phyloP scores from a whole-genome alignment of 2,113 vertebrate species.

The Callospermophilus lateralis region DNA sequence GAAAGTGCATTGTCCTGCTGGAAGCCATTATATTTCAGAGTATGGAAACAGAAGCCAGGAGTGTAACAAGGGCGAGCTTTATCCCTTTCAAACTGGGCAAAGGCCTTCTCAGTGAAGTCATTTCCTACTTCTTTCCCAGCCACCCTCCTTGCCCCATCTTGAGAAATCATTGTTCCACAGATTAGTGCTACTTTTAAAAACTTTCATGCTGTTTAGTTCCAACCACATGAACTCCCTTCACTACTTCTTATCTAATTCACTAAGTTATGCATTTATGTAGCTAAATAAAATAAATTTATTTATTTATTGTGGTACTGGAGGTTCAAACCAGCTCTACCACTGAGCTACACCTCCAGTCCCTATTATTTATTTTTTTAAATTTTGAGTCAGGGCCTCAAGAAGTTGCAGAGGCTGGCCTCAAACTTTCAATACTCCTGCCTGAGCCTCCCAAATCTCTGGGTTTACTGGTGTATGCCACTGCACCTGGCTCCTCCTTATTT shows the following conservation, averaged over 20 bases:
- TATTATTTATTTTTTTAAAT: too few species aligned
- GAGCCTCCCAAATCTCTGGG: too few species aligned
- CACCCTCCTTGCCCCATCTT: conserved; percentile 30
- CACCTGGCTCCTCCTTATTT: neutral
- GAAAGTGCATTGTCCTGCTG: neutral
- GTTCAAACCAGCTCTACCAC: too few species aligned
- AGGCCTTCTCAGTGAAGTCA: conserved; percentile 54
- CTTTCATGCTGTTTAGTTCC: neutral
- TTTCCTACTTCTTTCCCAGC: conserved; percentile 9
- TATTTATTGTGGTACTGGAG: neutral
- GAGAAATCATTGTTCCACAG: conserved; percentile 3
- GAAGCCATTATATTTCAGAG: conserved; percentile 26
- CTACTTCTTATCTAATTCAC: neutral
- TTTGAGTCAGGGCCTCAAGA: too few species aligned
- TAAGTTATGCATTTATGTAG: neutral
- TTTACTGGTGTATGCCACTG: too few species aligned
- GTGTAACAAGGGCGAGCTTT: conserved; percentile 73
- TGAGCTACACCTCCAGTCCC: too few species aligned
- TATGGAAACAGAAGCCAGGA: conserved; percentile 62
- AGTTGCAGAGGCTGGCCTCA: too few species aligned
- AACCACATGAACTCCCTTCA: neutral
- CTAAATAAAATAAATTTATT: too few species aligned
- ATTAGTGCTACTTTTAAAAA: neutral
- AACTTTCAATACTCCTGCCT: too few species aligned
- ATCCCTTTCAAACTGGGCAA: conserved; percentile 23